Conservation (phyloP, 2,113 vertebrate genomes). For the Cryptotis parvus region DNA sequence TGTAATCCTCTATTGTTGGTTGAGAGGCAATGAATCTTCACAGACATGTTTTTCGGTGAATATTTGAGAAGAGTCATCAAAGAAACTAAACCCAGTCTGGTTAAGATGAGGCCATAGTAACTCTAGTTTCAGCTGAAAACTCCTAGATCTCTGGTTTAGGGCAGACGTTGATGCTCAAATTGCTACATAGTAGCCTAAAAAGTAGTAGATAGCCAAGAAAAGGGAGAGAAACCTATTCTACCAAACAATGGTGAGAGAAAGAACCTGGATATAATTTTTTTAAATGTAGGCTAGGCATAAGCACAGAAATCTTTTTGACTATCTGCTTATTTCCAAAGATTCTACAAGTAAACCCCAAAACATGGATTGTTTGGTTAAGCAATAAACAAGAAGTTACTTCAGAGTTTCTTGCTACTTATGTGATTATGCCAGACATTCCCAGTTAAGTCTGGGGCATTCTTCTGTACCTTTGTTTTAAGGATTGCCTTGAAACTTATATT, state of each 20-base stretch:
- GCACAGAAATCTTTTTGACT: constrained; percentile 27
- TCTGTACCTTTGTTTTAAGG: background rate
- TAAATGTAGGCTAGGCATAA: background rate
- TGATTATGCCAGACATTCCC: background rate
- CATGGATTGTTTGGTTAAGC: background rate
- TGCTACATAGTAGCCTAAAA: background rate
- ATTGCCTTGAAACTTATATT: constrained; percentile 55
- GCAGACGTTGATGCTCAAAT: background rate
- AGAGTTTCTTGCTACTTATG: background rate
- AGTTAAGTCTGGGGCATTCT: background rate
- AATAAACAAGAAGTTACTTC: background rate
- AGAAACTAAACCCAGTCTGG: background rate
- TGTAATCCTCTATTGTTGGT: background rate
- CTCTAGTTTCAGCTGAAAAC: background rate
- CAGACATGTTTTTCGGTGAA: background rate
- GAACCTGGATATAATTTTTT: background rate
- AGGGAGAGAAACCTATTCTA: background rate
- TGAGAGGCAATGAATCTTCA: background rate
- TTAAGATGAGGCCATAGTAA: background rate
- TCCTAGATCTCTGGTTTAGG: background rate
- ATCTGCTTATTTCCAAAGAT: background rate
- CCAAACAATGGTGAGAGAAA: rapidly evolving
- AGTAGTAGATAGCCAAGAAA: too few species aligned
- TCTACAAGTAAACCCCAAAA: background rate
- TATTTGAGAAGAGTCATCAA: too few species aligned